A percentile compares a stretch with the other conserved stretches of the same genome.
Evolutionary conservation across 2,797 vertebrate genomes (phyloP).

Genomic region (Podarcis siculus): DNA sequence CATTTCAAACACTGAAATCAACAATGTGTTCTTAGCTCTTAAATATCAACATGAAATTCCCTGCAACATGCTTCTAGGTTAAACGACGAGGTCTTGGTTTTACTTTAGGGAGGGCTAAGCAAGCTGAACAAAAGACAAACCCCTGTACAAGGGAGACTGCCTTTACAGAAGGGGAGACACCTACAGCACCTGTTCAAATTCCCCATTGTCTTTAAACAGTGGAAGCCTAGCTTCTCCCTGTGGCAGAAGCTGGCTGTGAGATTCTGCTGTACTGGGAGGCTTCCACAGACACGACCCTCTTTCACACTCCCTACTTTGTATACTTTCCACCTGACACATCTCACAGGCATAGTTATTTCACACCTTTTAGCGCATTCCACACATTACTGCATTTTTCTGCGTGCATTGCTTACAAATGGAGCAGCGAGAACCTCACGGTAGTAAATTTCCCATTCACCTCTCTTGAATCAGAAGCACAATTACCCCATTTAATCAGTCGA

Average conservation of each 20-base stretch:
- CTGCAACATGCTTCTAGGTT: background rate
- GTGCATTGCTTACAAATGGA: constrained; percentile 34
- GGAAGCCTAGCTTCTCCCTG: constrained; percentile 3
- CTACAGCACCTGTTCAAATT: constrained; percentile 66
- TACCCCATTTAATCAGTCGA: constrained; percentile 48
- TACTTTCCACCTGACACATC: constrained; percentile 47
- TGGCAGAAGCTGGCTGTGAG: constrained; percentile 15
- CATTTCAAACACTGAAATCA: constrained; percentile 44
- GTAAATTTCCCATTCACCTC: constrained; percentile 45
- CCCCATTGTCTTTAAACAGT: constrained; percentile 60
- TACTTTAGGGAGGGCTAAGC: constrained; percentile 37
- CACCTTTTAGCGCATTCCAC: constrained; percentile 8
- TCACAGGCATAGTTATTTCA: constrained; percentile 49
- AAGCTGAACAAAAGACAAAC: constrained; percentile 67
- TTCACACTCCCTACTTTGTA: constrained; percentile 53
- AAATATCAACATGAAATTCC: constrained; percentile 21
- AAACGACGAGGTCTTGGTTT: background rate
- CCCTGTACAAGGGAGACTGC: constrained; percentile 12
- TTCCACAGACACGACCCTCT: constrained; percentile 34
- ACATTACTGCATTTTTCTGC: constrained; percentile 23
- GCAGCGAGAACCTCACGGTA: constrained; percentile 20
- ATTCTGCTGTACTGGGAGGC: background rate
- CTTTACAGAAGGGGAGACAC: constrained; percentile 46
- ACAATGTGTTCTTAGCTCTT: background rate
- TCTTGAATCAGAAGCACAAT: constrained; percentile 42